A percentile compares a stretch with the other conserved stretches of the same genome.
These are phyloP conservation scores for Pomatorhinus ruficollis DNA, from an alignment of 2,113 vertebrate species.

Conservation along the genomic window DNA sequence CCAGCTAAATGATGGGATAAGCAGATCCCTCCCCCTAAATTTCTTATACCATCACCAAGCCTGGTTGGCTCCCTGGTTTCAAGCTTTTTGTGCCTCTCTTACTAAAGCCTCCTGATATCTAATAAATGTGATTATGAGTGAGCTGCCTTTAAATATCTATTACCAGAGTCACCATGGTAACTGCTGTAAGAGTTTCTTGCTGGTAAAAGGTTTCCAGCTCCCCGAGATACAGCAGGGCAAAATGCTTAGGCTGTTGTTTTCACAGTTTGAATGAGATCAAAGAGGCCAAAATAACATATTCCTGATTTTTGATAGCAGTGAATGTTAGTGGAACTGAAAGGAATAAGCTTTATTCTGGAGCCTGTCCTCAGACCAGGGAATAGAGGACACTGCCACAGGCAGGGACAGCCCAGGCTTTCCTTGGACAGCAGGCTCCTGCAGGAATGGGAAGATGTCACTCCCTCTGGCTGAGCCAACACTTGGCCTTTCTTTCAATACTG, in stretches of 20 bases:
- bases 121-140: constrained; percentile 53
- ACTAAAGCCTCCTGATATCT: neutral
- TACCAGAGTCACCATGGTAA: constrained; percentile 66
- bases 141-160: constrained; percentile 53
- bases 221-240: neutral
- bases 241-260: constrained; percentile 22
- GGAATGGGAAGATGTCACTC: neutral
- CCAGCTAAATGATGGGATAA: neutral
- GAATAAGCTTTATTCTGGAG: neutral
- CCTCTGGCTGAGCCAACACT: neutral
- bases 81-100: neutral
- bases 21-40: neutral
- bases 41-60: neutral
- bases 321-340: neutral
- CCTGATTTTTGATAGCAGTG: neutral
- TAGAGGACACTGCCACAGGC: neutral
- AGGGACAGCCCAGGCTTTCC: neutral
- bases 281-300: neutral
- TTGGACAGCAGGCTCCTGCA: neutral
- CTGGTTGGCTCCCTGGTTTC: neutral
- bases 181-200: constrained; percentile 21
- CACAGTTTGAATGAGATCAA: neutral
- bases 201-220: constrained; percentile 16
- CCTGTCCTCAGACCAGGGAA: neutral
- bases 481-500: neutral